These are phyloP conservation scores for Pogonocherus hispidulus DNA, from an alignment of 2,888 invertebrate species.

Conservation along the genomic window DNA sequence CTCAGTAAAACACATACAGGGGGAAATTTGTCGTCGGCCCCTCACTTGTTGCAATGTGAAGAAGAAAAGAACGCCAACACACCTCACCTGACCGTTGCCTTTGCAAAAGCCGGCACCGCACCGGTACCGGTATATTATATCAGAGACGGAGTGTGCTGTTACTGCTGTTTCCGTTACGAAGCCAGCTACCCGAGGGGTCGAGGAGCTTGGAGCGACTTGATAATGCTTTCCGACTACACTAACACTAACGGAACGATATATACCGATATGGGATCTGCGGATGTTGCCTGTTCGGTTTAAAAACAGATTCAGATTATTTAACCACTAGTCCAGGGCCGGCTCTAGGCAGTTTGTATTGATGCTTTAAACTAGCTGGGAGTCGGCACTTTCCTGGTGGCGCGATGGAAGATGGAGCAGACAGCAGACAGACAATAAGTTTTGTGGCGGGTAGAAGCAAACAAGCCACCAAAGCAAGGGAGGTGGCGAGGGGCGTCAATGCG, in stretches of 20 bases:
- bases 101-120: too few species aligned
- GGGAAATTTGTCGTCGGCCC: conserved; percentile 1
- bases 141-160: too few species aligned
- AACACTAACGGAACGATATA: conserved; percentile 26
- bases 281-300: conserved; percentile 38
- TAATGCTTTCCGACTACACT: conserved; percentile 7
- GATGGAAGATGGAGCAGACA: too few species aligned
- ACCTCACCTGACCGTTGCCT: neutral
- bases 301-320: conserved; percentile 41
- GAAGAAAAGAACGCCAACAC: too few species aligned
- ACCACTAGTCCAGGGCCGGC: conserved; percentile 36
- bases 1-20: neutral
- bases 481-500: too few species aligned
- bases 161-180: too few species aligned
- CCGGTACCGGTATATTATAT: neutral
- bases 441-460: too few species aligned
- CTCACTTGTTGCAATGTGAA: conserved; percentile 25
- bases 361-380: too few species aligned
- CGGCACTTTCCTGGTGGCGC: too few species aligned
- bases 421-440: too few species aligned
- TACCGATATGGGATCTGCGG: conserved; percentile 27
- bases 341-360: neutral
- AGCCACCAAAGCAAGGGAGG: too few species aligned
- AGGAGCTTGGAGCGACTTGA: neutral
- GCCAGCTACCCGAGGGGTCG: neutral